Evolutionary conservation across 2,797 vertebrate species (phyloP), one percentile per base, ranked within the genome.

Genomic region (Manis javanica): DNA sequence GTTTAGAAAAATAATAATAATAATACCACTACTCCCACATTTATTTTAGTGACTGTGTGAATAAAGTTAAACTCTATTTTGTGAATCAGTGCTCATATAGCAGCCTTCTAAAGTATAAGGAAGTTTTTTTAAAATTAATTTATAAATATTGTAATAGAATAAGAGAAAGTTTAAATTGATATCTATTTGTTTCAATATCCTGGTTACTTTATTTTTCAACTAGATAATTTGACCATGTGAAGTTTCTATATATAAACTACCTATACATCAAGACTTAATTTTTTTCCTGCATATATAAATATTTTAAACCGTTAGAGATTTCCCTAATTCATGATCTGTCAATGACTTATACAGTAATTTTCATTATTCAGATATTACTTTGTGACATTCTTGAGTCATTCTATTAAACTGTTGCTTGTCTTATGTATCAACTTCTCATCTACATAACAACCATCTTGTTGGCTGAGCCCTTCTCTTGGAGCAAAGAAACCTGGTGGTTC

Each of bases 1-100:
- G 13, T 92, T 92, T 63, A 89, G 19, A 89, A 89, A 88, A 96
- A 91, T 82, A 57, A 69, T 31, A 89, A 90, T 91, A 93, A 84
- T 77, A 88, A 78, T 37, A 24, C 21, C 49, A 46, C 7, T 87
- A 66, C 46, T 78, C 29, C 26, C 37, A 85, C 29, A 61, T 59
- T 89, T 91, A 91, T 81, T 96, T 84, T 91, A 93, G 89, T 74
- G 34, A 92, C 9, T 59, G 0, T 66, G 77, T 46, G 21, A 24
- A 75, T 71, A 46, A 46, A 75, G 31, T 78, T 29, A 75, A 92
- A 86, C 19, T 79, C 11, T 21, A 34, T 29, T 39, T 91, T 95
- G 14, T 74, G 59, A 75, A 63, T 92, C 93, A 23, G 6, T 68
- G 88, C 14, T 95, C 85, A 64, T 63, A 51, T 68, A 95, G 84